Evolutionary conservation across 2,113 vertebrate genomes (phyloP).

Genomic region (Erpornis zantholeuca): DNA sequence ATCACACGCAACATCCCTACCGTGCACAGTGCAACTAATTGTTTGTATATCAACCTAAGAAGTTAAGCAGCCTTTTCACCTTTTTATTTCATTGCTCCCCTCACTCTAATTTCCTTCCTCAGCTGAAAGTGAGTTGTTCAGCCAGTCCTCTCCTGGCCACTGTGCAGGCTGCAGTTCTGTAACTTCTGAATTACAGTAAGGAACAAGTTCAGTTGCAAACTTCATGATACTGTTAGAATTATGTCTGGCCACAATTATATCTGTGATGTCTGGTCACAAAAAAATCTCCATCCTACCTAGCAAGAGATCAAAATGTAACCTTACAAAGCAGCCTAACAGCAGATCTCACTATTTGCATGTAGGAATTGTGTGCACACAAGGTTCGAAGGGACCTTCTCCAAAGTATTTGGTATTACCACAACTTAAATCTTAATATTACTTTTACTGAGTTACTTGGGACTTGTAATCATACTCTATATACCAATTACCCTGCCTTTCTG

Average conservation of each 20-base stretch:
- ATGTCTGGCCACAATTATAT: not conserved
- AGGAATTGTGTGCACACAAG: not conserved
- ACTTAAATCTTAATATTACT: not conserved
- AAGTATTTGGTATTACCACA: not conserved
- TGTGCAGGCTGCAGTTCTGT: not conserved
- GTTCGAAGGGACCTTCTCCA: not conserved
- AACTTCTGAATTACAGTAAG: not conserved
- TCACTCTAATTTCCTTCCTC: not conserved
- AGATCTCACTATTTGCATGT: not conserved
- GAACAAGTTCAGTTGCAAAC: not conserved
- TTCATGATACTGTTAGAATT: not conserved
- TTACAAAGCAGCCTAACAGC: not conserved
- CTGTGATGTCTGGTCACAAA: not conserved
- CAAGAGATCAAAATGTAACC: not conserved
- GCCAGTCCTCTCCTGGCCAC: not conserved
- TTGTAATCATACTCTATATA: not conserved
- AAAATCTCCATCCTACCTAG: not conserved
- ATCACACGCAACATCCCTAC: not conserved
- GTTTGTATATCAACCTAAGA: not conserved
- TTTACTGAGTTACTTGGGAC: not conserved
- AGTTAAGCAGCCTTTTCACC: not conserved
- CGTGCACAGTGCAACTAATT: not conserved
- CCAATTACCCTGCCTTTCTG: not conserved
- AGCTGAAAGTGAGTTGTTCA: not conserved
- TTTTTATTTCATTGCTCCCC: not conserved